A percentile compares a stretch with the other conserved stretches of the same genome.
phyloP scores from a whole-genome alignment of 2,113 vertebrate genomes.

The Rhinolophus sinicus region DNA sequence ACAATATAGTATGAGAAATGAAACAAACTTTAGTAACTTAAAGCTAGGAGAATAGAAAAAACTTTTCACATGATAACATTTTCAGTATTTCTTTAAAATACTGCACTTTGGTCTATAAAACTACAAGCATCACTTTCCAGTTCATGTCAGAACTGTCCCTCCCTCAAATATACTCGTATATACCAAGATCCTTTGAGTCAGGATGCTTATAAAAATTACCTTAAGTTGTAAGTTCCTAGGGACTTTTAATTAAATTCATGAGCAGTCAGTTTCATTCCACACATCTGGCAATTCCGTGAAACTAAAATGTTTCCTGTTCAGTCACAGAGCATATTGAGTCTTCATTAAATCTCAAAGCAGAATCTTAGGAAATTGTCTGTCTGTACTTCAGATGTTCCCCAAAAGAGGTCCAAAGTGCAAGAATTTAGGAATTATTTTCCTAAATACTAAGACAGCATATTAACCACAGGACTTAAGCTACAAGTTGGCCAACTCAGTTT shows the following conservation, averaged over 20 bases:
- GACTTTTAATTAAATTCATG: conserved; percentile 63
- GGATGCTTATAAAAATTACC: background rate
- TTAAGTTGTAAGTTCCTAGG: conserved; percentile 21
- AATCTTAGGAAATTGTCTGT: background rate
- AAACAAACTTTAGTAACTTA: conserved; percentile 26
- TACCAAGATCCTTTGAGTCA: conserved; percentile 39
- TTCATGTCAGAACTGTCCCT: conserved; percentile 20
- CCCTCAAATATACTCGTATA: background rate
- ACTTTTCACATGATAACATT: background rate
- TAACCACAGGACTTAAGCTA: background rate
- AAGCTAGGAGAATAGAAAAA: background rate
- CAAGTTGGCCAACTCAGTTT: background rate
- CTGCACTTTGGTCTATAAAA: background rate
- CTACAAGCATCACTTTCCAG: background rate
- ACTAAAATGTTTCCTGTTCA: conserved; percentile 16
- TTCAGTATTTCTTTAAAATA: conserved; percentile 45
- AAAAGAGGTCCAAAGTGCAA: conserved; percentile 10
- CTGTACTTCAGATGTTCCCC: conserved; percentile 5
- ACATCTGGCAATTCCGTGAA: conserved; percentile 51
- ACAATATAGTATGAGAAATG: background rate
- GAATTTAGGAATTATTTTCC: conserved; percentile 28
- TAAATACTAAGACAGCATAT: background rate
- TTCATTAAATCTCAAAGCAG: conserved; percentile 44
- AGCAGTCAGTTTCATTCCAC: conserved; percentile 33
- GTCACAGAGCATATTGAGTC: background rate